Percentiles rank a stretch among this genome's conserved stretches.
phyloP scores from a whole-genome alignment of 2,888 invertebrate genomes.

The Chloromyia formosa region DNA sequence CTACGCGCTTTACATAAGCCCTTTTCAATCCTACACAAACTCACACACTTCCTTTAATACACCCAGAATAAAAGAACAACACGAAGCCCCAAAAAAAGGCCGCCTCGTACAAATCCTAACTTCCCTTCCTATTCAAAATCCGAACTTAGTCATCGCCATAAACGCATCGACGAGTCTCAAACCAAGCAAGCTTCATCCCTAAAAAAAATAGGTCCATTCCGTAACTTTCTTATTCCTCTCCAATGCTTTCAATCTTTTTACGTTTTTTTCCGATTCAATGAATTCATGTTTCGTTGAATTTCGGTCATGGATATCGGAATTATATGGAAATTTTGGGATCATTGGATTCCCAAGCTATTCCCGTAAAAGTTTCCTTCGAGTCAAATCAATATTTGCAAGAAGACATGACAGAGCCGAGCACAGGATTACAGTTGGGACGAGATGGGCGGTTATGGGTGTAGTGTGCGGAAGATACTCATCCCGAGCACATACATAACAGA shows the following conservation, averaged over 20 bases:
- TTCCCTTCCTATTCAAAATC: no score
- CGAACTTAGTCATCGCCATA: no score
- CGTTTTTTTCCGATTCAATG: not conserved
- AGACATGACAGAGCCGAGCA: conserved; percentile 1
- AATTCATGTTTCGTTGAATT: conserved; percentile 19
- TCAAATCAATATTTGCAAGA: conserved; percentile 38
- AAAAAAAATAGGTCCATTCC: not conserved
- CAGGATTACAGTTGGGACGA: not conserved
- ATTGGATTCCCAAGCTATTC: conserved; percentile 12
- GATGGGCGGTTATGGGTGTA: not conserved
- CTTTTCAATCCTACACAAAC: no score
- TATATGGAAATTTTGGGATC: conserved; percentile 36
- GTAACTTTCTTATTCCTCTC: not conserved
- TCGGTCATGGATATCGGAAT: conserved; percentile 37
- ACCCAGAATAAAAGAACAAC: no score
- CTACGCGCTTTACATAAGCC: no score
- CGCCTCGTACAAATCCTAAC: no score
- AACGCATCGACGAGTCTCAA: no score
- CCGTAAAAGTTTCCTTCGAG: conserved; percentile 24
- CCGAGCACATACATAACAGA: no score
- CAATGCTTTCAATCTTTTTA: not conserved
- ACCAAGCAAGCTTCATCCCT: no score
- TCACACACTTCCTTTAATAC: no score
- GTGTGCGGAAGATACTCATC: no score
- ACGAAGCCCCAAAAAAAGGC: no score